These are phyloP conservation scores for Sphenodon punctatus DNA, from an alignment of 2,797 vertebrate genomes.

Conservation along the genomic window DNA sequence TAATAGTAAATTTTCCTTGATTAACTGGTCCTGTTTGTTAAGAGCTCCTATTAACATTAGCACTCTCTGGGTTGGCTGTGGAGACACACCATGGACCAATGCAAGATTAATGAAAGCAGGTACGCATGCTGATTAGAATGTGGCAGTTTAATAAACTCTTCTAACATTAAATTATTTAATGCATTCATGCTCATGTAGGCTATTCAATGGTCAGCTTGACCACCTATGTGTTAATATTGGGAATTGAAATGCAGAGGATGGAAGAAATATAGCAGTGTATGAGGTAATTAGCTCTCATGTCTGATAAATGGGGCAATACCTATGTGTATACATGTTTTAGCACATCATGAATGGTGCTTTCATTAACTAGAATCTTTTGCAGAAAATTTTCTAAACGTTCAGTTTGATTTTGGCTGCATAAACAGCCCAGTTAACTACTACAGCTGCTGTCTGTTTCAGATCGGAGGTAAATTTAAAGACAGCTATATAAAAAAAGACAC, in stretches of 20 bases:
- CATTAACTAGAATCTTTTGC: conserved; percentile 87
- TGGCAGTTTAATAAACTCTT: conserved; percentile 93
- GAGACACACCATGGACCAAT: conserved; percentile 87
- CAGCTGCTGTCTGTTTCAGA: conserved; percentile 67
- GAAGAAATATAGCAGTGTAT: conserved; percentile 89
- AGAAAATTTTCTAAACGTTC: conserved; percentile 86
- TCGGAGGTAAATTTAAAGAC: conserved; percentile 71
- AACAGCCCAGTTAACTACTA: conserved; percentile 73
- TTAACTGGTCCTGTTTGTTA: conserved; percentile 98
- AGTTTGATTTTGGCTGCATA: conserved; percentile 79
- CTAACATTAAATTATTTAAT: conserved; percentile 97
- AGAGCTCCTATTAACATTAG: conserved; percentile 93
- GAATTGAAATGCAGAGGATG: conserved; percentile 91
- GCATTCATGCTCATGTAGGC: conserved; percentile 98
- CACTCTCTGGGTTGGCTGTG: conserved; percentile 83
- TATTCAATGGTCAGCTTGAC: conserved; percentile 89
- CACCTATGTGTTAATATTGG: conserved; percentile 96
- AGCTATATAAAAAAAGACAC: conserved; percentile 62
- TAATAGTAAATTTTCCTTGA: conserved; percentile 97
- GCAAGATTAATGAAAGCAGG: conserved; percentile 87
- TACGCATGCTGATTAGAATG: conserved; percentile 87
- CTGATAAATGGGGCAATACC: conserved; percentile 98
- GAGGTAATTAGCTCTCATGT: conserved; percentile 97
- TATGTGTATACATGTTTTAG: conserved; percentile 98
- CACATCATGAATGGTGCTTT: conserved; percentile 87